phyloP scores from a whole-genome alignment of 2,113 vertebrate species.

The Melospiza georgiana region DNA sequence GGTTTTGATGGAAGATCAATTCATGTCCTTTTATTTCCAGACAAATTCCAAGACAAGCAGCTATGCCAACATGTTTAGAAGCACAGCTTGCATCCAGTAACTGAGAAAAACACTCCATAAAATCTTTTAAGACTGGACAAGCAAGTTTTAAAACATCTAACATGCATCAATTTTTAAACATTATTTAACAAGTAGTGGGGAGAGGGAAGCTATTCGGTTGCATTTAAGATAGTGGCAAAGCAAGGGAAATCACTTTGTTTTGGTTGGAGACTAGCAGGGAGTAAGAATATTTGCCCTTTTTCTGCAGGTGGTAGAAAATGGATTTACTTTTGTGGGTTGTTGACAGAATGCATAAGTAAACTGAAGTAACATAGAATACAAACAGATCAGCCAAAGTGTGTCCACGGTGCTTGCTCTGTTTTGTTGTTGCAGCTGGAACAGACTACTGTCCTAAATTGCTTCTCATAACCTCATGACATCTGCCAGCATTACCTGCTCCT shows the following conservation, averaged over 20 bases:
- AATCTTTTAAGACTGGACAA: background rate
- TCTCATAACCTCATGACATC: background rate
- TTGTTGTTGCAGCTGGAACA: slow-evolving; percentile 36
- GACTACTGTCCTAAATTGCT: background rate
- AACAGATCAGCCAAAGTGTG: background rate
- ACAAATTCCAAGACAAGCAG: background rate
- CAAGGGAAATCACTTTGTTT: background rate
- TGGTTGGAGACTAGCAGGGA: background rate
- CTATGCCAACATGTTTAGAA: background rate
- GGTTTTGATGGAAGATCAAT: background rate
- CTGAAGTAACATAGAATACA: background rate
- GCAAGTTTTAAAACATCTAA: background rate
- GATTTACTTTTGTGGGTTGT: background rate
- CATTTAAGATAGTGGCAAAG: background rate
- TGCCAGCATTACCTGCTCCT: background rate
- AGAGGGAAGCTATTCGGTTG: background rate
- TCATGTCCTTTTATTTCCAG: background rate
- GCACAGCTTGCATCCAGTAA: background rate
- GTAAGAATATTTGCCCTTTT: background rate
- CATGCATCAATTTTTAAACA: background rate
- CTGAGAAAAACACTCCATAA: background rate
- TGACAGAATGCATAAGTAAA: background rate
- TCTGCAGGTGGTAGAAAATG: background rate
- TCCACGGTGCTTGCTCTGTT: background rate
- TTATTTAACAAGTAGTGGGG: background rate